Percentiles rank a stretch among this genome's conserved stretches.
Evolutionary conservation across 92 coral and sea anemone species (phyloP).

Genomic region (Bergia sp.): DNA sequence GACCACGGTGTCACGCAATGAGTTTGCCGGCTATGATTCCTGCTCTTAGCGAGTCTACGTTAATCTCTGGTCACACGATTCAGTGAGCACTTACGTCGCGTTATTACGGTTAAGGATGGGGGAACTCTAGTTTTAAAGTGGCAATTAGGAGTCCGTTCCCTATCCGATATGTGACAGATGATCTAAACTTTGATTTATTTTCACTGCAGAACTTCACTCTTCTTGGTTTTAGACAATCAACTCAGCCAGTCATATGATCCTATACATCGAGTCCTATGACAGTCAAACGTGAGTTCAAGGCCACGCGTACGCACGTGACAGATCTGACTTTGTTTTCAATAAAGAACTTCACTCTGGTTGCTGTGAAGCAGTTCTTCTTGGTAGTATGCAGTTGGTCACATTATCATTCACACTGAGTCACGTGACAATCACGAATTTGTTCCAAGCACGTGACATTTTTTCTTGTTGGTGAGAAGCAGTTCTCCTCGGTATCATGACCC

Average conservation of each 20-base stretch:
- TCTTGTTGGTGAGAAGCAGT: constrained; percentile 55
- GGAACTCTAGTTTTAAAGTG: background rate
- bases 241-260: too few relatives aligned
- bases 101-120: background rate
- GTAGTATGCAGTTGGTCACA: too few relatives aligned
- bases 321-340: too few relatives aligned
- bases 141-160: background rate
- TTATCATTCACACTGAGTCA: background rate
- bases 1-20: constrained; percentile 19
- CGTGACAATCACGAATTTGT: background rate
- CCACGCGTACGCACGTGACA: too few relatives aligned
- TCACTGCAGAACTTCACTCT: too few relatives aligned
- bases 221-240: too few relatives aligned
- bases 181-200: background rate
- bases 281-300: too few relatives aligned
- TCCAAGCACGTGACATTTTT: background rate
- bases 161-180: background rate
- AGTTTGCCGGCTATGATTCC: constrained; percentile 38
- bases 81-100: background rate
- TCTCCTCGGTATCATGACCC: constrained; percentile 6
- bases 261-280: too few relatives aligned
- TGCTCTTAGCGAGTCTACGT: constrained; percentile 5
- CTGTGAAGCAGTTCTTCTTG: too few relatives aligned
- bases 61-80: constrained; percentile 2
- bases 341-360: background rate